A percentile compares a stretch with the other conserved stretches of the same genome.
Evolutionary conservation across 2,888 invertebrate genomes (phyloP).

Genomic region (Altica lythri): DNA sequence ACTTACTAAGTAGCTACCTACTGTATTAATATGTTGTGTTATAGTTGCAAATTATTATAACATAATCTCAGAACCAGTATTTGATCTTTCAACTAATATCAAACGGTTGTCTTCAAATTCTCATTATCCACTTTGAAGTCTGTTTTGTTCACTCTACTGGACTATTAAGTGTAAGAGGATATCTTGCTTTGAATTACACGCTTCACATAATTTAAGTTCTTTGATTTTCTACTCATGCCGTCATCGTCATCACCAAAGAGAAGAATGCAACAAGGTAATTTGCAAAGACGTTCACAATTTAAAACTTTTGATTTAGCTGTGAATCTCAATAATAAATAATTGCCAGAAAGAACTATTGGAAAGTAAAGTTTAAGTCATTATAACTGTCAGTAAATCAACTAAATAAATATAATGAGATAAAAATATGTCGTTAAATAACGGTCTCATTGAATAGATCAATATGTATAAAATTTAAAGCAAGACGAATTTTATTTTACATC

Average conservation of each 20-base stretch:
- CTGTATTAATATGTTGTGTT: no score
- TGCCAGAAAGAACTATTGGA: no score
- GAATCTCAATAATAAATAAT: no score
- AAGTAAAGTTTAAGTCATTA: no score
- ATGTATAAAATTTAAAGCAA: no score
- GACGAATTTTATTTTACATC: no score
- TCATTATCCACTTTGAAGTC: conserved; percentile 23
- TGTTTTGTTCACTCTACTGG: conserved; percentile 18
- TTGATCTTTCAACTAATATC: conserved; percentile 3
- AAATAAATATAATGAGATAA: no score
- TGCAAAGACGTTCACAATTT: background rate
- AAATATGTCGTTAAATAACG: no score
- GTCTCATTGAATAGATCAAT: no score
- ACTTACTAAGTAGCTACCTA: no score
- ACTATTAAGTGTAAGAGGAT: conserved; percentile 18
- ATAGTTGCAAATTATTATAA: no score
- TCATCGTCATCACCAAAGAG: background rate
- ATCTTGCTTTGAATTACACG: conserved; percentile 23
- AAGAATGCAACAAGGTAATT: background rate
- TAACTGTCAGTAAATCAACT: no score
- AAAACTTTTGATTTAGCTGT: conserved; percentile 4
- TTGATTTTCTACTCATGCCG: conserved; percentile 1
- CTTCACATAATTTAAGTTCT: conserved; percentile 14
- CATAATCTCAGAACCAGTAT: conserved; percentile 17
- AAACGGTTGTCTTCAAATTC: conserved; percentile 17